Conservation (phyloP, 2,888 invertebrate genomes). For the Dendrolimus houi region DNA sequence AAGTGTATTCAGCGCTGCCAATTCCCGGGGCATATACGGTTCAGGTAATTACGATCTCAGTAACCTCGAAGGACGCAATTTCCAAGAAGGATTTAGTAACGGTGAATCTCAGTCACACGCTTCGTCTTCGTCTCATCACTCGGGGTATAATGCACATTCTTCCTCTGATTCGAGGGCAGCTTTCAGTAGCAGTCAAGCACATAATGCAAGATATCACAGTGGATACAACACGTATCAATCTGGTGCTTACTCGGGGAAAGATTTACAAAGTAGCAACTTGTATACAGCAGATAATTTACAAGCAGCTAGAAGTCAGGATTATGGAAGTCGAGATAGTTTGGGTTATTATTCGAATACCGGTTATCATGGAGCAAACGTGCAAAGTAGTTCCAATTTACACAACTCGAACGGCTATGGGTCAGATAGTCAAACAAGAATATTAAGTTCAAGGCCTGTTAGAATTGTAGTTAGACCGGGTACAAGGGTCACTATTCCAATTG, state of each 20-base stretch:
- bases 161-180: constrained; percentile 14
- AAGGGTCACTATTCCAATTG: constrained; percentile 44
- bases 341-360: constrained; percentile 36
- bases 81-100: constrained; percentile 39
- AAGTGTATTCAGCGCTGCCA: constrained; percentile 58
- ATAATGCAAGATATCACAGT: constrained; percentile 23
- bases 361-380: constrained; percentile 25
- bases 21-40: constrained; percentile 58
- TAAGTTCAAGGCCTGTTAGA: constrained; percentile 40
- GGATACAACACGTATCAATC: constrained; percentile 26
- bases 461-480: constrained; percentile 50
- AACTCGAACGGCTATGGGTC: constrained; percentile 24
- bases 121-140: constrained; percentile 16
- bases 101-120: constrained; percentile 30
- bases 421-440: constrained; percentile 26
- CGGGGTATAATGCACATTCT: constrained; percentile 2
- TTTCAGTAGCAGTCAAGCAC: constrained; percentile 25
- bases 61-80: constrained; percentile 57
- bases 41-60: constrained; percentile 51
- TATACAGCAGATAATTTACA: constrained; percentile 29
- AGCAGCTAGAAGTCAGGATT: constrained; percentile 24
- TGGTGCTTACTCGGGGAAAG: constrained; percentile 2
- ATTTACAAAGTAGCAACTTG: constrained; percentile 18
- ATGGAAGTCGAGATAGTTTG: constrained; percentile 24
- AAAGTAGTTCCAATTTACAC: constrained; percentile 24